Conservation (phyloP, 2,888 invertebrate genomes). For the Prenolepis imparis region DNA sequence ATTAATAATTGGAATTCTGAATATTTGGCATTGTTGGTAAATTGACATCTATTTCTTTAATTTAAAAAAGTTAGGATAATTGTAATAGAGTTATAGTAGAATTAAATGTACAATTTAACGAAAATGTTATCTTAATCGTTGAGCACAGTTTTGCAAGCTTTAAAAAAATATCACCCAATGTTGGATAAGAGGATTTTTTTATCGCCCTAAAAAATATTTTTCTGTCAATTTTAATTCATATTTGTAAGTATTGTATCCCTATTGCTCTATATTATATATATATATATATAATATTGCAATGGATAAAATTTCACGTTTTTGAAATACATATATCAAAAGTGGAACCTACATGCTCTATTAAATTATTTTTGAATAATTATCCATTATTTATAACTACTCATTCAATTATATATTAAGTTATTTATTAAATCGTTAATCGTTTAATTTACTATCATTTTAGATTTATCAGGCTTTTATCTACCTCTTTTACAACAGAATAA, state of each 20-base stretch:
- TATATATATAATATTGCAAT: not conserved
- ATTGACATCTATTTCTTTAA: not conserved
- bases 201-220: not conserved
- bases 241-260: not conserved
- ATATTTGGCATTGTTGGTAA: not conserved
- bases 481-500: not conserved
- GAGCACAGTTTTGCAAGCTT: not conserved
- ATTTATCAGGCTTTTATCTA: not conserved
- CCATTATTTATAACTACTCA: not conserved
- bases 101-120: not conserved
- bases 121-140: not conserved
- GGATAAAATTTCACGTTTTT: not conserved
- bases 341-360: not conserved
- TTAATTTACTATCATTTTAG: not conserved
- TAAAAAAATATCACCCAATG: not conserved
- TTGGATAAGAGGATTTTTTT: not conserved
- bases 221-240: not conserved
- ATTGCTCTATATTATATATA: not conserved
- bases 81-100: not conserved
- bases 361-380: not conserved
- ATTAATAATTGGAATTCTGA: not conserved
- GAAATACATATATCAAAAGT: no score
- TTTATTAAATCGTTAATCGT: not conserved
- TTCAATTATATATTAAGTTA: not conserved
- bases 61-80: slow-evolving; percentile 7